A percentile compares a stretch with the other conserved stretches of the same genome.
phyloP scores from a whole-genome alignment of 2,113 vertebrate species.

The Oryzias melastigma region DNA sequence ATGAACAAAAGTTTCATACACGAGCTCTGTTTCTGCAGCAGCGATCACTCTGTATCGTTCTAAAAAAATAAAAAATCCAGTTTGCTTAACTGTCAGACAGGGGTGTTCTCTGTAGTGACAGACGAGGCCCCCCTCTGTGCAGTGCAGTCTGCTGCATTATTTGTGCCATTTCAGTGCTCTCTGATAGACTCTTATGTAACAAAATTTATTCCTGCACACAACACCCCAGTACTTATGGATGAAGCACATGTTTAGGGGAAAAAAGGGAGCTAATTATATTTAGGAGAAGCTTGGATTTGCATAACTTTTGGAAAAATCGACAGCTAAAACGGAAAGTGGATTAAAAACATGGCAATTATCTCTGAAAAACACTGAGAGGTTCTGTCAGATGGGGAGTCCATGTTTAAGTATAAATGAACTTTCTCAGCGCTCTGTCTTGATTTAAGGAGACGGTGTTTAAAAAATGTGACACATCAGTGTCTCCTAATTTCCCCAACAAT shows the following conservation, averaged over 20 bases:
- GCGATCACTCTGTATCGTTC: slow-evolving; percentile 1
- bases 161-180: slow-evolving; percentile 42
- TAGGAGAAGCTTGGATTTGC: slow-evolving; percentile 39
- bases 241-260: slow-evolving; percentile 35
- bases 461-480: no score
- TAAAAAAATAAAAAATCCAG: slow-evolving; percentile 18
- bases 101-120: slow-evolving; percentile 19
- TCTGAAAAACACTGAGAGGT: slow-evolving; percentile 17
- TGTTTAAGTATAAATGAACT: no score
- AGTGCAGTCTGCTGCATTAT: slow-evolving; percentile 15
- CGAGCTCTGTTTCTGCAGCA: slow-evolving; percentile 6
- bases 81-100: slow-evolving; percentile 16
- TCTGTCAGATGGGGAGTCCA: no score
- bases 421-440: no score
- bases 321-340: slow-evolving; percentile 26
- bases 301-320: slow-evolving; percentile 40
- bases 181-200: slow-evolving; percentile 37
- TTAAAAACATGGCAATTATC: slow-evolving; percentile 52
- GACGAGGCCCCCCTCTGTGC: slow-evolving; percentile 19
- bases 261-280: slow-evolving; percentile 49
- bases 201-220: slow-evolving; percentile 12
- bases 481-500: no score
- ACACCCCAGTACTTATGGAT: slow-evolving; percentile 29
- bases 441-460: no score
- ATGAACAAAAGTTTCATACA: slow-evolving; percentile 5